A percentile compares a stretch with the other conserved stretches of the same genome.
Evolutionary conservation across 2,113 vertebrate species (phyloP).

Genomic region (Misgurnus anguillicaudatus): DNA sequence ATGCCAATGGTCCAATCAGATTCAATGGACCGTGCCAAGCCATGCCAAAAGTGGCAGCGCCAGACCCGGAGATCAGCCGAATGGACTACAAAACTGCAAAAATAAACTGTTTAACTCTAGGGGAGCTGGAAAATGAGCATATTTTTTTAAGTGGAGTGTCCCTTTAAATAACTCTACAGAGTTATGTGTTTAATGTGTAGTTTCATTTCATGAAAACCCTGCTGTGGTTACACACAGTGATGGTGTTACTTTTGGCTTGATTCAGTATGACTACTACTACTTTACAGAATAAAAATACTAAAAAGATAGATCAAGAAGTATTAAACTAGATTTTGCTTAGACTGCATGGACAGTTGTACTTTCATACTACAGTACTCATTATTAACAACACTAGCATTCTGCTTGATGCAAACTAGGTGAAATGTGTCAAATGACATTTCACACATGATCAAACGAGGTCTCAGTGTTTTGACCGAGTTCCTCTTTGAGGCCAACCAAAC

Average conservation of each 20-base stretch:
- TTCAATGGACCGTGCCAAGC: too few relatives aligned
- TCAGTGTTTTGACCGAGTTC: background rate
- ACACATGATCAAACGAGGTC: background rate
- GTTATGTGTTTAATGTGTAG: background rate
- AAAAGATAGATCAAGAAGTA: background rate
- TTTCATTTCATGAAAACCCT: background rate
- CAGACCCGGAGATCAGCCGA: too few relatives aligned
- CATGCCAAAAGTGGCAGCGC: too few relatives aligned
- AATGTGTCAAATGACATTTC: background rate
- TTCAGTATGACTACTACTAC: background rate
- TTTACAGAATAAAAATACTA: background rate
- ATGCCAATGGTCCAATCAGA: too few relatives aligned
- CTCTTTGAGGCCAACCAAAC: background rate
- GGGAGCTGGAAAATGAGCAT: too few relatives aligned
- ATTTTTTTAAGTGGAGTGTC: too few relatives aligned
- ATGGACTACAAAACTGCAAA: too few relatives aligned
- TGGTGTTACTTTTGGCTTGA: too few relatives aligned
- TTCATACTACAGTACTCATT: background rate
- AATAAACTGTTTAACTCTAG: too few relatives aligned
- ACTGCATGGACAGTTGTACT: background rate
- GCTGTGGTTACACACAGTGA: background rate
- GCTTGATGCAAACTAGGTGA: background rate
- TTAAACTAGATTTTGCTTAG: background rate
- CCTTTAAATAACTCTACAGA: too few relatives aligned
- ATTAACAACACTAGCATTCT: background rate